Evolutionary conservation across 2,797 vertebrate genomes (phyloP), one percentile per base, ranked within the genome.

Genomic region (Arremon aurantiirostris): DNA sequence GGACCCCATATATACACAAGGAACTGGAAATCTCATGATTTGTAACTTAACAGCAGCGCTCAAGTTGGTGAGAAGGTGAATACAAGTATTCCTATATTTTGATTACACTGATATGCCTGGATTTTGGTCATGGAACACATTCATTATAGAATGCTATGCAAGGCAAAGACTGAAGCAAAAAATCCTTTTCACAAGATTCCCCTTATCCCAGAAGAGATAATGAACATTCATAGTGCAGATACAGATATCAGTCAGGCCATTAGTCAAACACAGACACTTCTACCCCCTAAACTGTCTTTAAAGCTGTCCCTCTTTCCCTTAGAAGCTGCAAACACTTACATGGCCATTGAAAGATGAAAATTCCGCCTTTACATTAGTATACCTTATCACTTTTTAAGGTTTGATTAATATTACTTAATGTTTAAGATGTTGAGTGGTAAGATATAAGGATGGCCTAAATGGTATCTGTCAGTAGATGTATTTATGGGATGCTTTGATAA

Each of bases 1-100:
- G 8, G 17, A 63, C 11, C 19, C 14, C 42, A 56, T 11, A 34
- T 3, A 26, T 0, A 6, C 11, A 35, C 2, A 46, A 77, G 20
- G 53, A 91, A 64, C 5, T 6, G 39, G 39, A 81, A 65, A 68
- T 46, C 20, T 59, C 28, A 2, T 30, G 5, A 70, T 68, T 46
- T 64, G 30, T 21, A 81, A 50, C 6, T 70, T 21, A 63, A 56
- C 6, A 86, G 39, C 19, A 84, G 19, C 0, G 0, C 6, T 70
- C 28, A 35, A 32, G 13, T 15, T 70, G 53, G 44, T 76, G 46
- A 72, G 24, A 93, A 72, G 19, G 30, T 44, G 32, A 93, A 66
- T 20, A 55, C 1, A 41, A 18, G 34, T 9, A 15, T 52, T 66
- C 10, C 12, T 9, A 34, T 11, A 69, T 28, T 84, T 63, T 19